phyloP scores from a whole-genome alignment of 2,113 vertebrate genomes.

The Clarias magur region DNA sequence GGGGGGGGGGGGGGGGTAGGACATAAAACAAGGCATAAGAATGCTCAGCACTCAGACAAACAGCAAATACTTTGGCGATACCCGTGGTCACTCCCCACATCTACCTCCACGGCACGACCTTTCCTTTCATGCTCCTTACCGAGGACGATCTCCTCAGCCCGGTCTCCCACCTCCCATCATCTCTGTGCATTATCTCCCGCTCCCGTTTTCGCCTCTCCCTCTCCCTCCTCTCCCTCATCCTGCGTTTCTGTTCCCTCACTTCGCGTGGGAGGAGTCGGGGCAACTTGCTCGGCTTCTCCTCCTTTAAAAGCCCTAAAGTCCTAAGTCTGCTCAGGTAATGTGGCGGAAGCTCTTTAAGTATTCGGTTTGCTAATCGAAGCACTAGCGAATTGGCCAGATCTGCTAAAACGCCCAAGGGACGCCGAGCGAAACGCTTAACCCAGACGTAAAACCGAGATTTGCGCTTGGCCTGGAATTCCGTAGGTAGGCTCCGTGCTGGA shows the following conservation, averaged over 20 bases:
- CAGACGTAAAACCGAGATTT: constrained; percentile 43
- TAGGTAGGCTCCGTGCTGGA: constrained; percentile 65
- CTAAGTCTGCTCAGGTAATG: constrained; percentile 67
- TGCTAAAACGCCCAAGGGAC: constrained; percentile 69
- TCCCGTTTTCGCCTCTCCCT: constrained; percentile 66
- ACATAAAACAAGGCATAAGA: neutral
- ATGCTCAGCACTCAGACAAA: constrained; percentile 17
- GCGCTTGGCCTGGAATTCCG: constrained; percentile 57
- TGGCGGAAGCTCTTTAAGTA: constrained; percentile 71
- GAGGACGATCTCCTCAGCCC: constrained; percentile 70
- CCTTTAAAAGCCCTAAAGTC: constrained; percentile 75
- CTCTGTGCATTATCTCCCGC: constrained; percentile 61
- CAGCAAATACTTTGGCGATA: constrained; percentile 17
- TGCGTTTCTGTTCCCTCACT: constrained; percentile 67
- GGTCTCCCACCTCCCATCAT: constrained; percentile 70
- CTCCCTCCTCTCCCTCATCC: constrained; percentile 66
- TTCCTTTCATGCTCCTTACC: constrained; percentile 67
- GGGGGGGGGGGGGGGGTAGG: too few relatives aligned
- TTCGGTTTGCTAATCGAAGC: constrained; percentile 66
- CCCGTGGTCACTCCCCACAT: neutral
- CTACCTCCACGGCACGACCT: constrained; percentile 76
- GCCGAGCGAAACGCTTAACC: constrained; percentile 62
- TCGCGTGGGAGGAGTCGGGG: constrained; percentile 75
- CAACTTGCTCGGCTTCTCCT: constrained; percentile 76
- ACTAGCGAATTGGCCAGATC: constrained; percentile 72